Conservation (phyloP, 2,888 invertebrate genomes). For the Agrotis puta region DNA sequence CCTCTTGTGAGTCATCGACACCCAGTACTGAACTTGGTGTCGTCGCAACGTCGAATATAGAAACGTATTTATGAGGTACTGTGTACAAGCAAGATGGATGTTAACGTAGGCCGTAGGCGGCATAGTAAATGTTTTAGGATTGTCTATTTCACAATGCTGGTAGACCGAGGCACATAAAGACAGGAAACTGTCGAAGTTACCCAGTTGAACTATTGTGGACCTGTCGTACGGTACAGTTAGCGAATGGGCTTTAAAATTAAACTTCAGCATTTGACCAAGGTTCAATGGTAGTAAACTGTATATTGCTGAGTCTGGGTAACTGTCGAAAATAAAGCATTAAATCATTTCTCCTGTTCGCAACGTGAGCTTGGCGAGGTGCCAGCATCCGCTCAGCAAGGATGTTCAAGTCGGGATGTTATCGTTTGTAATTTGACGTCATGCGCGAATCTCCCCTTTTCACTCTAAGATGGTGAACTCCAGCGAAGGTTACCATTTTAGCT, state of each 20-base stretch:
- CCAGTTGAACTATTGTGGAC: background rate
- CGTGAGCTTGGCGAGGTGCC: conserved; percentile 60
- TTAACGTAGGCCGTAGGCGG: conserved; percentile 49
- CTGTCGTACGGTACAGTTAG: background rate
- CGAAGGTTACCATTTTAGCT: conserved; percentile 1
- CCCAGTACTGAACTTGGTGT: conserved; percentile 4
- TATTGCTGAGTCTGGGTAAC: conserved; percentile 42
- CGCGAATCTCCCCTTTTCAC: conserved; percentile 26
- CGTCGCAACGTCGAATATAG: conserved; percentile 15
- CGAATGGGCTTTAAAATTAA: conserved; percentile 17
- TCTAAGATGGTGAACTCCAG: background rate
- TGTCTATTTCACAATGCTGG: conserved; percentile 22
- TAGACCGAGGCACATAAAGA: conserved; percentile 24
- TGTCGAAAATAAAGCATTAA: conserved; percentile 66
- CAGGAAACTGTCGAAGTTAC: conserved; percentile 17
- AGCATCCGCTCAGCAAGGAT: conserved; percentile 64
- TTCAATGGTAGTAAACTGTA: conserved; percentile 35
- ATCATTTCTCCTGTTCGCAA: conserved; percentile 58
- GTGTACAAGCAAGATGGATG: conserved; percentile 19
- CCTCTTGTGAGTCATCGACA: conserved; percentile 53
- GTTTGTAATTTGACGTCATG: conserved; percentile 56
- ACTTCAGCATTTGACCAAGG: conserved; percentile 1
- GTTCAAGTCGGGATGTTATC: conserved; percentile 59
- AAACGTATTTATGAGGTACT: conserved; percentile 36
- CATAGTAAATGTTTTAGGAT: conserved; percentile 24